These are phyloP conservation scores for Harpalus rufipes DNA, from an alignment of 2,888 invertebrate genomes.

Conservation along the genomic window DNA sequence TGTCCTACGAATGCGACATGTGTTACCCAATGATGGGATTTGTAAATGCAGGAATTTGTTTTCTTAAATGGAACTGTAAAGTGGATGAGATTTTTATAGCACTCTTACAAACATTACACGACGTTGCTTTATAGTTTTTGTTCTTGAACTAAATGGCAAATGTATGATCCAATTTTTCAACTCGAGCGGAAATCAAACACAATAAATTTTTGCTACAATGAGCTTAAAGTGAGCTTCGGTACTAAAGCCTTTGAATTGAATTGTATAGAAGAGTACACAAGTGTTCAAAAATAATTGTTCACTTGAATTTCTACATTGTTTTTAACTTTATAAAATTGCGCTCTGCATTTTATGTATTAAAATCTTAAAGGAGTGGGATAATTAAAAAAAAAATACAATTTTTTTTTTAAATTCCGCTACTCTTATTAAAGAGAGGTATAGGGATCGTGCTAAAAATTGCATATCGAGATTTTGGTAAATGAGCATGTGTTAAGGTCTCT, in stretches of 20 bases:
- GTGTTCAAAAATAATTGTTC: no score
- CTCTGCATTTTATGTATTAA: no score
- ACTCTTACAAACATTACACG: neutral
- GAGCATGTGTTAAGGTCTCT: no score
- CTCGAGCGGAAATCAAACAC: neutral
- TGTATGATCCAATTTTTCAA: neutral
- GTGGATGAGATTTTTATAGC: constrained; percentile 46
- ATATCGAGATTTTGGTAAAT: no score
- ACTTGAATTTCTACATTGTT: no score
- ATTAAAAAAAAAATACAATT: no score
- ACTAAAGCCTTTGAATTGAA: neutral
- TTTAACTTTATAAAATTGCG: no score
- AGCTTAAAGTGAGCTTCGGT: neutral
- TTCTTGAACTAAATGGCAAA: neutral
- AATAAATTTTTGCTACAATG: neutral
- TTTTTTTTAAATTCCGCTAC: no score
- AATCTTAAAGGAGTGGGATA: no score
- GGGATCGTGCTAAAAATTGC: no score
- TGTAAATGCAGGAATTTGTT: constrained; percentile 37
- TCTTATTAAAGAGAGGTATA: no score
- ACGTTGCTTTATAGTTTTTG: constrained; percentile 17
- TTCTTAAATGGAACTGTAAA: constrained; percentile 36
- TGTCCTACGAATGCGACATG: constrained; percentile 37
- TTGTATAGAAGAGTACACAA: no score
- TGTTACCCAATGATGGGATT: constrained; percentile 37